A percentile compares a stretch with the other conserved stretches of the same genome.
Conservation (phyloP, 2,797 vertebrate species). For the Channallabes apus region DNA sequence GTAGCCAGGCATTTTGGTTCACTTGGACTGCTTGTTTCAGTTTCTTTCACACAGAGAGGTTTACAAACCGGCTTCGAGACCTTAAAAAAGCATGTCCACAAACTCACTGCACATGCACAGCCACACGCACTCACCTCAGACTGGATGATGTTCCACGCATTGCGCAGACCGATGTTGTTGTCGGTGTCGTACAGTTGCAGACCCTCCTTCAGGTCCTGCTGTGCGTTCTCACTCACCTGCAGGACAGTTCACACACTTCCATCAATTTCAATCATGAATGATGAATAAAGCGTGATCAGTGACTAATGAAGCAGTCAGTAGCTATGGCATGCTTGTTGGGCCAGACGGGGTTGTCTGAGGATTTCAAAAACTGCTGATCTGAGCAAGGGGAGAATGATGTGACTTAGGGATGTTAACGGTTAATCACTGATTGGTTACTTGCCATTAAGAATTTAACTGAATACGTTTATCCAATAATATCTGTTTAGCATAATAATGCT, state of each 20-base stretch:
- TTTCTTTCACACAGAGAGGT: too few species aligned
- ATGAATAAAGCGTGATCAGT: too few species aligned
- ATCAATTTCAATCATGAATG: not conserved
- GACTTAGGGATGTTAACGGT: not conserved
- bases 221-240: conserved; percentile 92
- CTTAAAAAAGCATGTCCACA: not conserved
- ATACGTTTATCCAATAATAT: too few species aligned
- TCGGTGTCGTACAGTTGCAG: conserved; percentile 89
- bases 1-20: too few species aligned
- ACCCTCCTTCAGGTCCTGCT: conserved; percentile 89
- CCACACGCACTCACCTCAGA: conserved; percentile 77
- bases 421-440: too few species aligned
- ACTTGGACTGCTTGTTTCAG: too few species aligned
- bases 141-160: conserved; percentile 97
- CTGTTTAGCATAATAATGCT: too few species aligned
- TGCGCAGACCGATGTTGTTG: conserved; percentile 90
- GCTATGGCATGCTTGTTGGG: not conserved
- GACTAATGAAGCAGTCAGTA: not conserved
- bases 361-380: not conserved
- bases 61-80: too few species aligned
- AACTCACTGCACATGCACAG: not conserved
- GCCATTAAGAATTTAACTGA: too few species aligned
- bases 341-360: not conserved
- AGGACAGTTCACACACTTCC: conserved; percentile 11
- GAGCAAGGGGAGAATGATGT: not conserved